These are phyloP conservation scores for Iguana delicatissima DNA, from an alignment of 2,797 vertebrate genomes.

Conservation along the genomic window DNA sequence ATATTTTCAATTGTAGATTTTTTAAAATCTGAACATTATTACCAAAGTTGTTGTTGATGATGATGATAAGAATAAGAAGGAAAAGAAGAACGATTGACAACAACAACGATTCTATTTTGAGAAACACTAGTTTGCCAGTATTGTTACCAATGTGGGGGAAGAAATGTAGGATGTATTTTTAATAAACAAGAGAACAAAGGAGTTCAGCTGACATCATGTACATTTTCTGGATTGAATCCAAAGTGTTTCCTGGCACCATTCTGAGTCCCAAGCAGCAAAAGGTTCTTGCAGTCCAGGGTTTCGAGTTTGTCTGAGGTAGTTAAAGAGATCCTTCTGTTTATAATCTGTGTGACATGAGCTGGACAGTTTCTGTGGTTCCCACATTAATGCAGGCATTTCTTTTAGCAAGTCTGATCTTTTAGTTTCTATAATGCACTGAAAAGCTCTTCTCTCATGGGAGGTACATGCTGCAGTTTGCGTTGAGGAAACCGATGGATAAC, in stretches of 20 bases:
- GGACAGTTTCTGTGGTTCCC: slow-evolving; percentile 40
- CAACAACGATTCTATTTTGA: no score
- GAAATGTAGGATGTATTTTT: neutral
- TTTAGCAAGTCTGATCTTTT: slow-evolving; percentile 25
- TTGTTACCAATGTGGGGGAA: no score
- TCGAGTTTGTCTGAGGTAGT: slow-evolving; percentile 36
- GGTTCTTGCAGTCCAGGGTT: slow-evolving; percentile 4
- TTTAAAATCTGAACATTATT: no score
- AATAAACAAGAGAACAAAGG: neutral
- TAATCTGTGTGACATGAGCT: slow-evolving; percentile 50
- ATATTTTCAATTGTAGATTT: no score
- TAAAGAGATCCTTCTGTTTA: slow-evolving; percentile 8
- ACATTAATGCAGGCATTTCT: slow-evolving; percentile 35
- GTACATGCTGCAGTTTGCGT: slow-evolving; percentile 23
- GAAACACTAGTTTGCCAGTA: no score
- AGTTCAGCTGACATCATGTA: neutral
- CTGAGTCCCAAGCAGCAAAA: neutral
- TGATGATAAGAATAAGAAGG: no score
- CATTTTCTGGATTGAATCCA: slow-evolving; percentile 37
- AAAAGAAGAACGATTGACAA: no score
- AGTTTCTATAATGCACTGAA: slow-evolving; percentile 37
- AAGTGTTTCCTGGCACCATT: neutral
- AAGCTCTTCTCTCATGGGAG: slow-evolving; percentile 36
- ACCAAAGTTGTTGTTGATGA: no score
- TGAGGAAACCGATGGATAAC: slow-evolving; percentile 45